phyloP scores from a whole-genome alignment of 2,113 vertebrate genomes.

The Tragelaphus scriptus region DNA sequence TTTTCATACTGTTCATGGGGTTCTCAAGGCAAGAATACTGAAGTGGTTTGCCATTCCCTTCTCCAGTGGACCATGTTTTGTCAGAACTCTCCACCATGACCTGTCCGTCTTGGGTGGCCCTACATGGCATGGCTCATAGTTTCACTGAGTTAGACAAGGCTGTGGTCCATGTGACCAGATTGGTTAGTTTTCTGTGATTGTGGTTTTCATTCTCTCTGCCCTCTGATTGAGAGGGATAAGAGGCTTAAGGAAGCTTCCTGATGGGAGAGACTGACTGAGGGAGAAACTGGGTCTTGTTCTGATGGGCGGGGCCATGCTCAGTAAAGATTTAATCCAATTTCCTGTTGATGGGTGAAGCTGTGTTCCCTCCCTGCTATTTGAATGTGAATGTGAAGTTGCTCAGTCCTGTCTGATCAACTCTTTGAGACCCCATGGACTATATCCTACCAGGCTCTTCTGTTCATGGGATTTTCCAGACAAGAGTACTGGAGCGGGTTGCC shows the following conservation, averaged over 20 bases:
- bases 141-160: not conserved
- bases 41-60: not conserved
- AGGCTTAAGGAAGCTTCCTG: not conserved
- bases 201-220: not conserved
- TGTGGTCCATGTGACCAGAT: not conserved
- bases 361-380: not conserved
- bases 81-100: not conserved
- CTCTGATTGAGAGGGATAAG: not conserved
- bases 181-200: not conserved
- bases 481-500: too few species aligned
- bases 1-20: not conserved
- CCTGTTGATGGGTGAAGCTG: not conserved
- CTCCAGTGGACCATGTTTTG: not conserved
- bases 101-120: not conserved
- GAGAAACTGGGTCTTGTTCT: not conserved
- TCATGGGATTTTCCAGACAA: too few species aligned
- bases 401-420: too few species aligned
- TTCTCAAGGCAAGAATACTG: not conserved
- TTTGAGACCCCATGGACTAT: too few species aligned
- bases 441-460: too few species aligned
- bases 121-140: not conserved
- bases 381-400: too few species aligned
- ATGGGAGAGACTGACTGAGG: not conserved
- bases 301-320: not conserved
- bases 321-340: not conserved